A percentile compares a stretch with the other conserved stretches of the same genome.
Conservation (phyloP, 2,888 invertebrate genomes). For the Augochlorella aurata region DNA sequence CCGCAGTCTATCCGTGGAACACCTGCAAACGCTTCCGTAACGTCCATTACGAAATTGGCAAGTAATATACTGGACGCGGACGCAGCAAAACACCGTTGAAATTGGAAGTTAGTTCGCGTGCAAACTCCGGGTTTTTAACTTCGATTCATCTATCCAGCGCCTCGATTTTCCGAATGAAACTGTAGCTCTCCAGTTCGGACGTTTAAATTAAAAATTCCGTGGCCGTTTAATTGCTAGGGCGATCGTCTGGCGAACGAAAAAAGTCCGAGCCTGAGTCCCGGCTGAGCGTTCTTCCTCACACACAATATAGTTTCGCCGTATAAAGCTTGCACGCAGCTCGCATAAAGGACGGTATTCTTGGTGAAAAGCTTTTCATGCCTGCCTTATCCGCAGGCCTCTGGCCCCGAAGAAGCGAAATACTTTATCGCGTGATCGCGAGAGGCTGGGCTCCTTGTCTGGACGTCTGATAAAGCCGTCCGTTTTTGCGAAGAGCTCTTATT, state of each 20-base stretch:
- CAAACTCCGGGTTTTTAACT: not conserved
- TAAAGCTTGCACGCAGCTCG: not conserved
- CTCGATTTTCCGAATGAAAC: slow-evolving; percentile 2
- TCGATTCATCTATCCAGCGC: not conserved
- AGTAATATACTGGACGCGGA: too few species aligned
- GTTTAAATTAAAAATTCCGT: slow-evolving; percentile 16
- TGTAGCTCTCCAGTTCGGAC: not conserved
- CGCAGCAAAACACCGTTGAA: too few species aligned
- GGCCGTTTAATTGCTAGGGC: not conserved
- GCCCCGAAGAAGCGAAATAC: slow-evolving; percentile 34
- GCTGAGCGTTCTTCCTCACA: not conserved
- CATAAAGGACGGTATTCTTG: slow-evolving; percentile 19
- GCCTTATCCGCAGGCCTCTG: slow-evolving; percentile 17
- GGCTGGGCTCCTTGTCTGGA: slow-evolving; percentile 26
- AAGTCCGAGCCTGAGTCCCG: not conserved
- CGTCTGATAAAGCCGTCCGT: slow-evolving; percentile 41
- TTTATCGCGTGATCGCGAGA: slow-evolving; percentile 47
- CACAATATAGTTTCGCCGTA: not conserved
- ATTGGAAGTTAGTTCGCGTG: not conserved
- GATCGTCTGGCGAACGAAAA: slow-evolving; percentile 12
- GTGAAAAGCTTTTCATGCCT: slow-evolving; percentile 23
- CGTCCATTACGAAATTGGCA: too few species aligned
- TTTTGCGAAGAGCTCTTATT: slow-evolving; percentile 34
- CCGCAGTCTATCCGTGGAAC: too few species aligned
- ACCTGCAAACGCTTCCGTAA: too few species aligned